Base-by-base conservation (phyloP, 2,113 vertebrate genomes). In the Etheostoma cragini region DNA sequence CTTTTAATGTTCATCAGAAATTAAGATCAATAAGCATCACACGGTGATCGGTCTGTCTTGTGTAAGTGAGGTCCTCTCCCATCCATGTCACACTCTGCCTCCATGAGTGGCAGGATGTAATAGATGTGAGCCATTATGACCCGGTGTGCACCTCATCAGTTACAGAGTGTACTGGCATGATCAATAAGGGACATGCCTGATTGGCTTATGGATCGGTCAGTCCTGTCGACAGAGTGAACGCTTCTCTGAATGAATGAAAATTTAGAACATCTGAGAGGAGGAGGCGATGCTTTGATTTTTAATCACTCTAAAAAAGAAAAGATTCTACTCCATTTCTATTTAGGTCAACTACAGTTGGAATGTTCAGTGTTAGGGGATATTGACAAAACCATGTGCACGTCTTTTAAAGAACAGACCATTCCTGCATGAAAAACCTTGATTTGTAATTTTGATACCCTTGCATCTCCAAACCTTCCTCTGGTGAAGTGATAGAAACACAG, bases 21-120 rank as follows among this genome's bases (percentile, higher is more conserved):
- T 60, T n/a, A 19, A 47, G 30, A 84, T 89, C 83, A 49, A 70
- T 84, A 54, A 54, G 16, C 72, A 82, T 79, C 71, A 62, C 67
- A 63, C 10, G 6, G 24, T 78, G 66, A 60, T 78, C 69, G 19
- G 33, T 45, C 46, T 22, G 69, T 52, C 78, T 71, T 76, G 49
- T 46, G 13, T 76, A 42, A 42, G 10, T 21, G 30, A 83, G 57
- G 71, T 65, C 42, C 17, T 49, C 49, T 38, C 54, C 63, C 6
- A 2, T 64, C 45, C 72, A 21, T 58, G 67, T 24, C 14, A 24
- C 62, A 17, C 68, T 42, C 58, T 45, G 73, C 63, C 61, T 62
- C 61, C 3, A 1, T 54, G 60, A 76, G 19, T 50, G 50, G 47
- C 58, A 74, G 75, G 63, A 70, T 57, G 16, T 79, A 50, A 80